A percentile compares a stretch with the other conserved stretches of the same genome.
phyloP scores from a whole-genome alignment of 53 echinoderm and acorn worm genomes.

The Glandiceps talaboti region DNA sequence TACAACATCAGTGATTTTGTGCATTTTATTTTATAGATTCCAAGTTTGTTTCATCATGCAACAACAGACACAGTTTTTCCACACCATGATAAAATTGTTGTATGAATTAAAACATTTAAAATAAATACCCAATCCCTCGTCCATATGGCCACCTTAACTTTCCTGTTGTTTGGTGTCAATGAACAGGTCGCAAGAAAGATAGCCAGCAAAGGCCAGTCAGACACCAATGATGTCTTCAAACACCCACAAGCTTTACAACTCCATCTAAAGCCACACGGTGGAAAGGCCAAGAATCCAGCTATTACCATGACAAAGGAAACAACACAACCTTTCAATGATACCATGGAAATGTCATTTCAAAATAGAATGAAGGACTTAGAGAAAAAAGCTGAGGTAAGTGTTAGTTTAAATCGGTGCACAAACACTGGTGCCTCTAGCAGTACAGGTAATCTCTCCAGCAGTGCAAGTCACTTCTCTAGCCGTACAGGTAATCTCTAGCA shows the following conservation, averaged over 20 bases:
- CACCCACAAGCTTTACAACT: constrained; percentile 11
- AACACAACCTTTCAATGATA: constrained; percentile 28
- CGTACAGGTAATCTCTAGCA: too few relatives aligned
- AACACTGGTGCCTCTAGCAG: too few relatives aligned
- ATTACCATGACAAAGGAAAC: constrained; percentile 1
- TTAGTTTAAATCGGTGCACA: too few relatives aligned
- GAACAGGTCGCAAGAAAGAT: constrained; percentile 50
- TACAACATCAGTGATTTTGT: too few relatives aligned
- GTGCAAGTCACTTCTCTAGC: too few relatives aligned
- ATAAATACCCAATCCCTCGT: not conserved
- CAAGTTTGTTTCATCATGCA: too few relatives aligned
- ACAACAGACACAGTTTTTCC: too few relatives aligned
- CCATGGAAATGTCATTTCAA: constrained; percentile 63
- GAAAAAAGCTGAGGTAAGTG: constrained; percentile 35
- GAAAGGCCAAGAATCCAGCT: not conserved
- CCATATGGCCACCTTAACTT: too few relatives aligned
- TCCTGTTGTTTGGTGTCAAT: not conserved
- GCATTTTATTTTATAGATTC: too few relatives aligned
- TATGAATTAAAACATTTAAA: not conserved
- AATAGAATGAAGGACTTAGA: constrained; percentile 37
- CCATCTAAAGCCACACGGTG: not conserved
- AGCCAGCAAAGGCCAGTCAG: constrained; percentile 25
- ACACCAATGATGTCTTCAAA: constrained; percentile 6
- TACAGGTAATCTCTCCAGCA: too few relatives aligned
- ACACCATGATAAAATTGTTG: not conserved